Conservation (phyloP, 1,140 invertebrate species). For the Drosophila gunungcola region DNA sequence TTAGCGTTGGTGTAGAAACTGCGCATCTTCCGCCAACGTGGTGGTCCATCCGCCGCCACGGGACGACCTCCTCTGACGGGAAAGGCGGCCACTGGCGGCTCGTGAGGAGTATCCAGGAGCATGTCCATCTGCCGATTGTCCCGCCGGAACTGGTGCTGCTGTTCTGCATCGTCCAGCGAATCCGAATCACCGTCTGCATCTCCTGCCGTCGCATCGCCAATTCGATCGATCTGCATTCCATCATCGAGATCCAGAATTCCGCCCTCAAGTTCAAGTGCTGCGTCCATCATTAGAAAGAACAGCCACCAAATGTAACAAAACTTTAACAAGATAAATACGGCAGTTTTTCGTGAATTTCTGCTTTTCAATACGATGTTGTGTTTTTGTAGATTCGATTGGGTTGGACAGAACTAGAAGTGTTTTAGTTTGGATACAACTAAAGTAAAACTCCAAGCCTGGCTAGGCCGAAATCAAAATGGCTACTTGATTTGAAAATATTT, state of each 20-base stretch:
- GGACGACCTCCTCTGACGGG: slow-evolving; percentile 1
- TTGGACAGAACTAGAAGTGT: neutral
- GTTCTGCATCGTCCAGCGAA: slow-evolving; percentile 3
- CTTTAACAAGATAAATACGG: slow-evolving; percentile 17
- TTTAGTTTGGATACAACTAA: neutral
- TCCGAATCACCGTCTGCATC: slow-evolving; percentile 5
- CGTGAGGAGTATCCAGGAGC: slow-evolving; percentile 53
- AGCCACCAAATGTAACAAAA: neutral
- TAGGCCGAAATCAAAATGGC: neutral
- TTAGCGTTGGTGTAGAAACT: slow-evolving; percentile 54
- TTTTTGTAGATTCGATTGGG: neutral
- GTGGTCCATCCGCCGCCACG: slow-evolving; percentile 1
- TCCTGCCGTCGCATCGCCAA: slow-evolving; percentile 18
- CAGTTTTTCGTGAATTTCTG: slow-evolving; percentile 13
- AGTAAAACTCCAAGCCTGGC: neutral
- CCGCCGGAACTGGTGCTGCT: slow-evolving; percentile 18
- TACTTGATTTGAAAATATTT: no score
- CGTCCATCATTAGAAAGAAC: neutral
- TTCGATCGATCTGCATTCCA: slow-evolving; percentile 27
- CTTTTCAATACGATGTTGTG: slow-evolving; percentile 30
- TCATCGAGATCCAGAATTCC: neutral
- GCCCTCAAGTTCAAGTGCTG: neutral
- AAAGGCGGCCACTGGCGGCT: slow-evolving; percentile 46
- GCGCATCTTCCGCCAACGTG: slow-evolving; percentile 52
- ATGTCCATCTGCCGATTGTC: slow-evolving; percentile 36